phyloP scores from a whole-genome alignment of 2,888 invertebrate species.

The Elysia crispata region DNA sequence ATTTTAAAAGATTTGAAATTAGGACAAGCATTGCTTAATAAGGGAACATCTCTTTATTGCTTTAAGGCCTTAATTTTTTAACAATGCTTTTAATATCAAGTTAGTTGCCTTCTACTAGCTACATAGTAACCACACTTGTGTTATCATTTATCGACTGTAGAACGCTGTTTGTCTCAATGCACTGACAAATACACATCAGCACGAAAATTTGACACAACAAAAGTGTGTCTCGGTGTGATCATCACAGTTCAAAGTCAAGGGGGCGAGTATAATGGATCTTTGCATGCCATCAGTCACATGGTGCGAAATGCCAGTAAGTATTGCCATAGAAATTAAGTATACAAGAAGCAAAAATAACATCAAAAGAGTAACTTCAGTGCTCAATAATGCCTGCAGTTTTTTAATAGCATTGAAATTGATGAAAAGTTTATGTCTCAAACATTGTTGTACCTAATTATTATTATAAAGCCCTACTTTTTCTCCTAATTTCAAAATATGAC shows the following conservation, averaged over 20 bases:
- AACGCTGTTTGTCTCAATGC: constrained; percentile 45
- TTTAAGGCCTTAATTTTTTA: no score
- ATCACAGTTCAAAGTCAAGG: constrained; percentile 41
- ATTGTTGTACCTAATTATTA: no score
- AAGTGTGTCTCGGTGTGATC: constrained; percentile 52
- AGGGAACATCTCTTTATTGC: no score
- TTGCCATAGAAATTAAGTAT: no score
- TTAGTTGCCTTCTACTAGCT: background rate
- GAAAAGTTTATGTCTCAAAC: no score
- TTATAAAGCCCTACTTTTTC: background rate
- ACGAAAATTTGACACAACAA: constrained; percentile 50
- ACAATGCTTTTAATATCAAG: background rate
- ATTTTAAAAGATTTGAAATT: no score
- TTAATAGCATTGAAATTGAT: no score
- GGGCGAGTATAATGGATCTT: constrained; percentile 41
- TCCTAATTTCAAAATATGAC: background rate
- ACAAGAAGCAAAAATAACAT: no score
- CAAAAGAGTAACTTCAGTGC: no score
- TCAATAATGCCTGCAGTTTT: no score
- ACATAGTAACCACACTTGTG: background rate
- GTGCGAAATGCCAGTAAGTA: constrained; percentile 53
- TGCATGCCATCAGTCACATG: constrained; percentile 51
- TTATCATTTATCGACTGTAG: constrained; percentile 27
- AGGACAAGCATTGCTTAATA: no score
- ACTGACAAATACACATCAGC: constrained; percentile 33